Evolutionary conservation across 2,888 invertebrate genomes (phyloP), one percentile per base, ranked within the genome.

Genomic region (Andrena trimmerana): DNA sequence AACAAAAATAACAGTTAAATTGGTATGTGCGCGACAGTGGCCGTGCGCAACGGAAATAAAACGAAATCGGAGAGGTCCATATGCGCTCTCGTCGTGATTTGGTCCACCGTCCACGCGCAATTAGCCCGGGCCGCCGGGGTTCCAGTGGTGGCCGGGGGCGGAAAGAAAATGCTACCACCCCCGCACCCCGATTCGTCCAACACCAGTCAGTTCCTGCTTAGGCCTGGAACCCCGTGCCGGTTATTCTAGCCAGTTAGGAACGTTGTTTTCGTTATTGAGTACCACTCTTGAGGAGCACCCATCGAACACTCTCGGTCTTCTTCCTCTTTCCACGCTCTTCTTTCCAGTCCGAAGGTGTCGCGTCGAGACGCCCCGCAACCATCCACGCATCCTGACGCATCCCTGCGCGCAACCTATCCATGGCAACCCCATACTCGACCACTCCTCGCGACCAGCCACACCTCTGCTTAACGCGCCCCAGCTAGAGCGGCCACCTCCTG

Each of bases 1-100:
- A 91, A 92, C 88, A 92, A 92, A 92, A 92, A 92, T 92, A 92
- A 92, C 90, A 90, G 91, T 86, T 89, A 88, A 90, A 91, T 89
- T 83, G 74, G 48, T 85, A 86, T 42, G 48, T 71, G 71, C 83
- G 86, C 83, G 86, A 74, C 79, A 71, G 66, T 83, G 83, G 80
- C 78, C 69, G 75, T 81, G 88, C 75, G 57, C 82, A 74, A 74
- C 54, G 54, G 66, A 71, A 74, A 78, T 20, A 70, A 73, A 81
- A 87, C 42, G 63, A 52, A 76, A 71, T 29, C 65, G 72, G 69
- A 78, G 71, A 81, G 78, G 75, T 71, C 71, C 70, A 29, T 68
- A 52, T 52, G 66, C 60, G 82, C 57, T 59, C 62, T 66, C 54
- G 63, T 70, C 84, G 65, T 65, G 57, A 78, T 73, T 42, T 83